These are phyloP conservation scores for Pangasius djambal DNA, from an alignment of 2,797 vertebrate species.

Conservation along the genomic window DNA sequence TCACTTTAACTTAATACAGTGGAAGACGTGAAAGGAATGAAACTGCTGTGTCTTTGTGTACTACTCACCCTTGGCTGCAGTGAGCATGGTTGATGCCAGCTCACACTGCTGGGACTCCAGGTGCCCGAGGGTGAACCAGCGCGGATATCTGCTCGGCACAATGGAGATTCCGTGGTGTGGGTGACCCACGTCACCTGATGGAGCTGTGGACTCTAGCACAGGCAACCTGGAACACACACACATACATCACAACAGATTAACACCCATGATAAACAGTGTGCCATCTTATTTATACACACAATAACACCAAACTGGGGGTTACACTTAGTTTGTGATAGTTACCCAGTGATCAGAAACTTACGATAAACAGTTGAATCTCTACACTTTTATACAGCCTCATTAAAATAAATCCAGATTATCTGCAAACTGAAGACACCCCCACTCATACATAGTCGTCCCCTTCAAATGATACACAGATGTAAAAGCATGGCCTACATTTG, in stretches of 20 bases:
- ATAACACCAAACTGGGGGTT: not conserved
- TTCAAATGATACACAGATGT: not conserved
- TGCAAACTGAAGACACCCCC: not conserved
- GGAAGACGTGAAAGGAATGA: not conserved
- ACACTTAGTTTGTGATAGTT: not conserved
- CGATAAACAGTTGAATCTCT: not conserved
- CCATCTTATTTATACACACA: not conserved
- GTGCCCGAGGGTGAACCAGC: slow-evolving; percentile 98
- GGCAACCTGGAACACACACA: slow-evolving; percentile 77
- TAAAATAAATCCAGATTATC: not conserved
- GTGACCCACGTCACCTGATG: slow-evolving; percentile 86
- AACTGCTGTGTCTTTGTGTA: slow-evolving; percentile 56
- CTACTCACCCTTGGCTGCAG: slow-evolving; percentile 86
- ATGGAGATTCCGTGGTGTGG: slow-evolving; percentile 95
- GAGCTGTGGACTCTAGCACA: slow-evolving; percentile 90
- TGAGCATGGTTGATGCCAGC: slow-evolving; percentile 97
- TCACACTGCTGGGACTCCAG: slow-evolving; percentile 99
- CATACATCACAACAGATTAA: not conserved
- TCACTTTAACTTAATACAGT: not conserved
- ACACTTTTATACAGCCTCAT: not conserved
- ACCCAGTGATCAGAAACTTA: not conserved
- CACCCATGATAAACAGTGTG: too few species aligned
- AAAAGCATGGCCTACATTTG: not conserved
- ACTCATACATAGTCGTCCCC: not conserved
- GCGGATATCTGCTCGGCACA: slow-evolving; percentile 92